Base-by-base conservation (phyloP, 1,140 invertebrate species). In the Listronotus bonariensis region DNA sequence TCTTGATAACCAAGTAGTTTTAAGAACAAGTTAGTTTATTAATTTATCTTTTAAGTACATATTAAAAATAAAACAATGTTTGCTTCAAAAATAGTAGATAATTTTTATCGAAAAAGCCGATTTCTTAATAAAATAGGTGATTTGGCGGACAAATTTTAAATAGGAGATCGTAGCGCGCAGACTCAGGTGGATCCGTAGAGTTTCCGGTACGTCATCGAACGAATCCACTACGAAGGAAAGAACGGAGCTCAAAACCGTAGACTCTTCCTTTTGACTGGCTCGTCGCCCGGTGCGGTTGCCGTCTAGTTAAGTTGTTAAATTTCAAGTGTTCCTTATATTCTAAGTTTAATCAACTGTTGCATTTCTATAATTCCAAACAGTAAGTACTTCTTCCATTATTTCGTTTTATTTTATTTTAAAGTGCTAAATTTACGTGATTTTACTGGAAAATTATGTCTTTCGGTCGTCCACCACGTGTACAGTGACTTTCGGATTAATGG, bases 181-280 rank as follows among this genome's bases (percentile, higher is more conserved):
- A 59, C 48, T 59, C 56, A 55, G 40, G 32, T 12, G 5, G 1
- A 26, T 53, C 40, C 63, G 69, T 67, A 68, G 69, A 53, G 49
- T 60, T 68, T 71, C 69, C 69, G 69, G 53, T 66, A 66, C 69
- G 69, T 68, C 57, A 71, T 63, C 48, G 46, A 41, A 40, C 8
- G 20, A 51, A 55, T 51, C 10, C 26, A 49, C 51, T 65, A 65
- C 58, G 67, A 59, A 55, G 64, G 68, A 68, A 65, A 53, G 71
- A 67, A 68, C 59, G 62, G 67, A 71, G 66, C 61, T 67, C 58
- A 69, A 69, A 56, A 61, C 56, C 62, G 60, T 62, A 65, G 65
- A 59, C 66, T 76, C 74, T 70, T 77, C 73, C 77, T 78, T 77
- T 72, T 76, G 68, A 72, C 72, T 73, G 65, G 69, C 63, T 74